Evolutionary conservation across 35 echinoderm and acorn worm genomes (phyloP).

Genomic region (Eucidaris tribuloides): DNA sequence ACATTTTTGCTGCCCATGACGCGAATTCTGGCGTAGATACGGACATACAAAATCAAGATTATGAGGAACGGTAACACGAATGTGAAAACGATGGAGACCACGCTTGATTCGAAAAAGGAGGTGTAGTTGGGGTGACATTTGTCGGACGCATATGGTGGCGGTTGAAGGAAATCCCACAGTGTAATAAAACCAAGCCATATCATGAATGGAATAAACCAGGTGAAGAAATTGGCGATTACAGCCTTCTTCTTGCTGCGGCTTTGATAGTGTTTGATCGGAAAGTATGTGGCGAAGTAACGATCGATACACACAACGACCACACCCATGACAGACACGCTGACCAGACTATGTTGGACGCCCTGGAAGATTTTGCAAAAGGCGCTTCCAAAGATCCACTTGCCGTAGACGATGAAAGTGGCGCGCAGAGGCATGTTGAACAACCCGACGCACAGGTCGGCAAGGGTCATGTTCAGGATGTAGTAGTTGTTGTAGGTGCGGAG

Average conservation of each 20-base stretch:
- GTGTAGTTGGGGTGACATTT: too few relatives aligned
- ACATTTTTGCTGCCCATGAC: neutral
- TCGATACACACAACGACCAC: conserved; percentile 5
- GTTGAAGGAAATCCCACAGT: too few relatives aligned
- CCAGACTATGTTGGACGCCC: neutral
- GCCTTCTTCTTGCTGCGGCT: neutral
- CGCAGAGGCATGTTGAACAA: conserved; percentile 14
- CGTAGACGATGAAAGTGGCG: neutral
- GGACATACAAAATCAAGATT: too few relatives aligned
- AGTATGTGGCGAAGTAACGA: conserved; percentile 2
- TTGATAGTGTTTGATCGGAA: neutral
- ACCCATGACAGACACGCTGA: neutral
- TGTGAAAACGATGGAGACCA: too few relatives aligned
- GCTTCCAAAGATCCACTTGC: neutral
- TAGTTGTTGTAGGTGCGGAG: too few relatives aligned
- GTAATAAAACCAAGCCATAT: conserved; percentile 2
- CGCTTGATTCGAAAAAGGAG: too few relatives aligned
- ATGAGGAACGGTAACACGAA: too few relatives aligned
- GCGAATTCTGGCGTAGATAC: too few relatives aligned
- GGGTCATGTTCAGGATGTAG: conserved; percentile 1
- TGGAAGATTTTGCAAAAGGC: neutral
- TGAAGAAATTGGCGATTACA: neutral
- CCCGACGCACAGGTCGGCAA: too few relatives aligned
- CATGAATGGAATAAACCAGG: neutral
- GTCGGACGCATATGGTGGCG: too few relatives aligned